Conservation (phyloP, 2,113 vertebrate genomes). For the Albula goreensis region DNA sequence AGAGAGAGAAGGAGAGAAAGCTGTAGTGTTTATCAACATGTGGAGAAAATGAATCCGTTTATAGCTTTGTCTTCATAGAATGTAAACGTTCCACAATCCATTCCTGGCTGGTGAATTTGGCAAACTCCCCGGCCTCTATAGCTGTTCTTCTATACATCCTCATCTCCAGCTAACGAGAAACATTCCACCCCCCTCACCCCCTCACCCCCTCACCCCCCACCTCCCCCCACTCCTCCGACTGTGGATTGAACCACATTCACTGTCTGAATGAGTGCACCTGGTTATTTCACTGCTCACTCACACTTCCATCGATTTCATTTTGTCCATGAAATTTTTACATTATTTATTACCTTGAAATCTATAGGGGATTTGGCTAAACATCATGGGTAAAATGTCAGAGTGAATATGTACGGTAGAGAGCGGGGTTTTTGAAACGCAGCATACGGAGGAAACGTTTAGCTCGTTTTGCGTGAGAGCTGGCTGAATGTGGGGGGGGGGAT, state of each 20-base stretch:
- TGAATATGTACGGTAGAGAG: too few species aligned
- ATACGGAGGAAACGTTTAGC: too few species aligned
- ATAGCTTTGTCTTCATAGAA: conserved; percentile 37
- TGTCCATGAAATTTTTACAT: background rate
- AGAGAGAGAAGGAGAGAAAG: background rate
- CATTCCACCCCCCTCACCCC: background rate
- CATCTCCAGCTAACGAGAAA: background rate
- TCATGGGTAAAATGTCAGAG: too few species aligned
- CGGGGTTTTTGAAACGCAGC: too few species aligned
- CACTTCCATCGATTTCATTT: background rate
- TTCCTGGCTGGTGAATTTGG: conserved; percentile 33
- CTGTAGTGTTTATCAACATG: conserved; percentile 38
- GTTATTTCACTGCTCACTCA: conserved; percentile 47
- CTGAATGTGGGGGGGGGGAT: too few species aligned
- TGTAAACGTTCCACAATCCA: conserved; percentile 48
- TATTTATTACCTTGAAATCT: background rate
- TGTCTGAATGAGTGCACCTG: conserved; percentile 40
- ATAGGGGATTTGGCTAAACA: too few species aligned
- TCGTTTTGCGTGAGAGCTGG: too few species aligned
- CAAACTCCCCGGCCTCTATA: background rate
- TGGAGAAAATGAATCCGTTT: conserved; percentile 35
- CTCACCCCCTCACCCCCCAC: background rate
- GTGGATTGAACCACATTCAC: conserved; percentile 36
- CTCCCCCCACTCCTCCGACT: background rate
- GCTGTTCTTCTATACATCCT: conserved; percentile 4